Evolutionary conservation across 2,888 invertebrate species (phyloP).

Genomic region (Drosophila merina): DNA sequence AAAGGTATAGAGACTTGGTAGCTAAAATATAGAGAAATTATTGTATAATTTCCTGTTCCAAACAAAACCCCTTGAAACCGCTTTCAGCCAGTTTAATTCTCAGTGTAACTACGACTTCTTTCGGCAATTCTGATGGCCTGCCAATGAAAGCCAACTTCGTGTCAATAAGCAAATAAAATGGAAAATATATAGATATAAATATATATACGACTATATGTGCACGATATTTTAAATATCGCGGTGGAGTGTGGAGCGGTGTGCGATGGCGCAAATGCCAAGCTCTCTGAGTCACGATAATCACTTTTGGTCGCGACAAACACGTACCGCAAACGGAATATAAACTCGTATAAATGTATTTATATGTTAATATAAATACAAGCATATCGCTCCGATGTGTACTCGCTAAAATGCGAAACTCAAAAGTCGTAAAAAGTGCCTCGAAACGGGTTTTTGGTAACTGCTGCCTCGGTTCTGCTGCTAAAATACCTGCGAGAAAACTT

Average conservation of each 20-base stretch:
- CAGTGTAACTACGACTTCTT: constrained; percentile 5
- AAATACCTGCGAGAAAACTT: constrained; percentile 47
- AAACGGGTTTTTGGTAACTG: constrained; percentile 67
- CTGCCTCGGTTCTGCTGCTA: constrained; percentile 34
- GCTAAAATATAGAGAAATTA: background rate
- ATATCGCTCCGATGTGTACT: constrained; percentile 22
- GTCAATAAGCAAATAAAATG: constrained; percentile 38
- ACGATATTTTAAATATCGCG: constrained; percentile 42
- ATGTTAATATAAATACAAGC: constrained; percentile 56
- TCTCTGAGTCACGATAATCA: constrained; percentile 79
- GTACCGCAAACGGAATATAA: constrained; percentile 46
- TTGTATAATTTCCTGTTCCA: background rate
- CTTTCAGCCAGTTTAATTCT: constrained; percentile 1
- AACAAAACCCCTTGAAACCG: background rate
- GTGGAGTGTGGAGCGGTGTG: constrained; percentile 51
- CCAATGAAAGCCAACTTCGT: constrained; percentile 34
- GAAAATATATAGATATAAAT: constrained; percentile 40
- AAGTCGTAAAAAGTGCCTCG: constrained; percentile 36
- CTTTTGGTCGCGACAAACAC: constrained; percentile 68
- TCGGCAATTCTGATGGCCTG: constrained; percentile 25
- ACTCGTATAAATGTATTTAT: constrained; percentile 32
- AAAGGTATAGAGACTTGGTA: background rate
- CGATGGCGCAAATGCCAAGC: constrained; percentile 69
- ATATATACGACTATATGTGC: constrained; percentile 43
- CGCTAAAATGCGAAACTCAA: constrained; percentile 33